These are phyloP conservation scores for Drosophila ustulata DNA, from an alignment of 2,888 invertebrate genomes.

Conservation along the genomic window DNA sequence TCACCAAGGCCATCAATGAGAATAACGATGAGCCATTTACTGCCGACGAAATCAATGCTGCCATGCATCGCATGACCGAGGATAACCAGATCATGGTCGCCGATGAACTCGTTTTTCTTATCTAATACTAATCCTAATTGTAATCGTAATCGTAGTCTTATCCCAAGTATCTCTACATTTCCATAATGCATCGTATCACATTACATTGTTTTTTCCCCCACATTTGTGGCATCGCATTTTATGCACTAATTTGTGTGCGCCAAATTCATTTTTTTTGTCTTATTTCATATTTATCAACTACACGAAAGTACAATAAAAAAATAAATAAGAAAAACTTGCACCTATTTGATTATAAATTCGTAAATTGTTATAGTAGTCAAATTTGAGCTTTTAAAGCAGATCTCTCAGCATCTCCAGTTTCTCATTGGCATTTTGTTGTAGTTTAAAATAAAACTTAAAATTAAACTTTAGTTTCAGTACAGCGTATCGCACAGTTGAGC, in stretches of 20 bases:
- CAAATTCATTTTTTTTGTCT: slow-evolving; percentile 24
- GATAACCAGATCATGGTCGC: slow-evolving; percentile 97
- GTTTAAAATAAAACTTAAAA: too few relatives aligned
- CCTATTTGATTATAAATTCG: neutral
- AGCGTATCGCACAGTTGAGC: neutral
- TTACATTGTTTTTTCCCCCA: neutral
- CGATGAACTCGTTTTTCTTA: slow-evolving; percentile 93
- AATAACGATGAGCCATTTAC: slow-evolving; percentile 88
- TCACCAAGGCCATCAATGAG: slow-evolving; percentile 89
- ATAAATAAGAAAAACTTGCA: neutral
- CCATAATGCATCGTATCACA: slow-evolving; percentile 21
- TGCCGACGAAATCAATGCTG: slow-evolving; percentile 90
- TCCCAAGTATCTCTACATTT: slow-evolving; percentile 28
- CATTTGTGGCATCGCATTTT: neutral
- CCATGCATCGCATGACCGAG: slow-evolving; percentile 93
- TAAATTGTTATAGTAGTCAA: too few relatives aligned
- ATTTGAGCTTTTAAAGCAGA: too few relatives aligned
- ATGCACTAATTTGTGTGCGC: slow-evolving; percentile 2
- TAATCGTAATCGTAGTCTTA: slow-evolving; percentile 46
- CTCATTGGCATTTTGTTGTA: too few relatives aligned
- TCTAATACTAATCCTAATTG: slow-evolving; percentile 86
- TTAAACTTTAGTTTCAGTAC: too few relatives aligned
- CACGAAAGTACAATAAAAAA: slow-evolving; percentile 13
- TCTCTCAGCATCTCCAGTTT: too few relatives aligned
- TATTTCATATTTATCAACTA: slow-evolving; percentile 44